Base-by-base conservation (phyloP, 2,888 invertebrate genomes). In the Rhimphoctona megacephalus region DNA sequence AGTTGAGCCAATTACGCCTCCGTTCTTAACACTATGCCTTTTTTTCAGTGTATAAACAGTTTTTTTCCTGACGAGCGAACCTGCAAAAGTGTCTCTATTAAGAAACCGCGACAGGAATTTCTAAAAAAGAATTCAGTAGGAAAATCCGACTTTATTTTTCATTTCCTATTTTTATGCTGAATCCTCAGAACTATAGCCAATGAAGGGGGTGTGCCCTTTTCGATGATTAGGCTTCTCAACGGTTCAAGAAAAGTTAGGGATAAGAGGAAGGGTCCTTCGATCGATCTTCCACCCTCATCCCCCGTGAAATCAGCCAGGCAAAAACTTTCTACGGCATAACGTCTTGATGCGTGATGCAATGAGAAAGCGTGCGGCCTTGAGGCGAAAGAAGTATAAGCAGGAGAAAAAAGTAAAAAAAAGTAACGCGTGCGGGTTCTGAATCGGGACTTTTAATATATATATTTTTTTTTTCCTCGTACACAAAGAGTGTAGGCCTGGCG, bases 331-430 rank as follows among this genome's bases (percentile, higher is more conserved):
- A 89, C 90, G 88, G 89, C 90, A 87, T 89, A 90, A 90, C 90
- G 88, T 90, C 91, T 89, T 86, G 91, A 91, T 91, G 88, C 82
- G 77, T 85, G 89, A 87, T 82, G 89, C 81, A 90, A 91, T 90
- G 88, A 91, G 79, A 89, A 90, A 88, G 83, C 80, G 81, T 84
- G 80, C 83, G 79, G 22, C 79, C 82, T 87, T 85, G 64, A 66
- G 70, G 66, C 30, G 76, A 61, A 69, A 43, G 64, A 54, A 81
- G 78, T 87, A 85, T 61, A 81, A 88, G 82, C 74, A 85, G 25
- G 72, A 46, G 36, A 9, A 82, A 84, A 81, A 67, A 85, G 85
- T 61, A n/a, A 67, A 83, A 87, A 77, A 64, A 57, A 69, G 89
- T 85, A 78, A 79, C 81, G 74, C 66, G 76, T 82, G 81, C 81